Evolutionary conservation across 2,797 vertebrate species (phyloP), one percentile per base, ranked within the genome.

Genomic region (Tinamus major): DNA sequence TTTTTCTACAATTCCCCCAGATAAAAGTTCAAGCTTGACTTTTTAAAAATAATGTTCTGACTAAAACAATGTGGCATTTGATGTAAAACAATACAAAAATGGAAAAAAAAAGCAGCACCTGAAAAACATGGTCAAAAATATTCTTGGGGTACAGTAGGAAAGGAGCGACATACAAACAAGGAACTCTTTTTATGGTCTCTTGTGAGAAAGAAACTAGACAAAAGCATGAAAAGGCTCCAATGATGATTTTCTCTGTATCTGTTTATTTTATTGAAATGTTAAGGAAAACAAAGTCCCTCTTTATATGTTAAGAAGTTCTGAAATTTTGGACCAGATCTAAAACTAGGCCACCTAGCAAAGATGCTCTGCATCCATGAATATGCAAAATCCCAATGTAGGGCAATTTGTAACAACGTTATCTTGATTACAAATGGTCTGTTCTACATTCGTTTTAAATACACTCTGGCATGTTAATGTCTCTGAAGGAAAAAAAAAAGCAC

Each of bases 211-310:
- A 90, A 81, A 46, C 13, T 37, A 49, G 49, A 64, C 41, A 72
- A 44, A 48, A 81, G 10, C 5, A 20, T 56, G 20, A 33, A 65
- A 79, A 62, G 3, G 2, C n/a, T 61, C 20, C 7, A 21, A 9
- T 63, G 17, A 9, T 5, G 0, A 15, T 76, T 65, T 79, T 51
- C 24, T 58, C 48, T 37, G 8, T 56, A 23, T 13, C 48, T 64
- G 35, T 10, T 70, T 79, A 53, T 35, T 82, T 79, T 29, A 70
- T 2, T 44, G 33, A 61, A 81, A 64, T 17, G 9, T 55, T 31
- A 24, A 9, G 13, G 18, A 10, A 31, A 67, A 51, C 18, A 4
- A 8, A 13, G 9, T 2, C 1, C 1, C 4, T 49, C 29, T 31
- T 4, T 24, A 33, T 35, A 87, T 67, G 10, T 59, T 42, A 39